A percentile compares a stretch with the other conserved stretches of the same genome.
These are phyloP conservation scores for Tridacna gigas DNA, from an alignment of 2,888 invertebrate genomes.

Conservation along the genomic window DNA sequence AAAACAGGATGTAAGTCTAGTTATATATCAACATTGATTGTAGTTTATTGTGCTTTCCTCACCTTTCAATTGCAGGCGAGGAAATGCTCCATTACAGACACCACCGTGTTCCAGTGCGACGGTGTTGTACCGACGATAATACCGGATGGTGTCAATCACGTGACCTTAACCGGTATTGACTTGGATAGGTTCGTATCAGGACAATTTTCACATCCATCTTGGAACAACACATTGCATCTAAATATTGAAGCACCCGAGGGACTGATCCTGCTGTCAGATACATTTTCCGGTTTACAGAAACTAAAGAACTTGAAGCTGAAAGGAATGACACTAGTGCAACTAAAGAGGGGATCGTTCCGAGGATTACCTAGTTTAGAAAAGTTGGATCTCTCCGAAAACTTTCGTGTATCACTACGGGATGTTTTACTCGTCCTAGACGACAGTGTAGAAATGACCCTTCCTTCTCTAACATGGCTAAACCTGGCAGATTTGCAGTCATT, in stretches of 20 bases:
- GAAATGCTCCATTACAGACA: background rate
- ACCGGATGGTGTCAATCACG: slow-evolving; percentile 3
- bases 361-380: background rate
- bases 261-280: background rate
- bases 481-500: slow-evolving; percentile 13
- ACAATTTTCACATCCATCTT: background rate
- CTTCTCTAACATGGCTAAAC: slow-evolving; percentile 1
- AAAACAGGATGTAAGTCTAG: too few relatives aligned
- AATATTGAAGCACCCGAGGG: slow-evolving; percentile 4
- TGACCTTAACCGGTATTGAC: slow-evolving; percentile 5
- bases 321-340: background rate
- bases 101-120: background rate
- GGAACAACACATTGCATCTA: background rate
- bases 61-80: too few relatives aligned
- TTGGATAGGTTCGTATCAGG: background rate
- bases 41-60: too few relatives aligned
- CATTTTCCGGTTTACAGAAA: background rate
- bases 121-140: background rate
- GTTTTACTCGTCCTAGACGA: background rate
- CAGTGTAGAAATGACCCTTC: background rate
- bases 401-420: background rate
- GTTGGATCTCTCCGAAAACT: slow-evolving; percentile 25
- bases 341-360: background rate
- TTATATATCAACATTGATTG: too few relatives aligned
- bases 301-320: slow-evolving; percentile 13